These are phyloP conservation scores for Emmelina monodactyla DNA, from an alignment of 2,888 invertebrate genomes.

Conservation along the genomic window DNA sequence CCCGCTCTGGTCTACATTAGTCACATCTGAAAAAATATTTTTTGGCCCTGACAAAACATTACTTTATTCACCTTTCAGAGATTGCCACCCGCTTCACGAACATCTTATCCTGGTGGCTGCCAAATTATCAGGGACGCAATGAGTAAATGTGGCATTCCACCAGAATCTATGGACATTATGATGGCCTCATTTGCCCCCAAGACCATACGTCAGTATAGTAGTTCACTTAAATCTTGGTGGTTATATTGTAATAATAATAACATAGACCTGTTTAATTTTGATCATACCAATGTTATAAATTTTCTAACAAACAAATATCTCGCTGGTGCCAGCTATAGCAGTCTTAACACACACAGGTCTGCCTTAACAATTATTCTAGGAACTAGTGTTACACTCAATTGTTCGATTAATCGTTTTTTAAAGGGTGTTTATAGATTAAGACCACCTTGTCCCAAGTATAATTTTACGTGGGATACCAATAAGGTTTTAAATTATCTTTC, in stretches of 20 bases:
- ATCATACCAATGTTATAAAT: neutral
- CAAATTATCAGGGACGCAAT: constrained; percentile 10
- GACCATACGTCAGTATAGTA: constrained; percentile 3
- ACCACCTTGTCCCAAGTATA: constrained; percentile 12
- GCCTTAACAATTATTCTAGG: constrained; percentile 2
- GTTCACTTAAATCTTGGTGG: neutral
- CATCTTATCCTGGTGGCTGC: constrained; percentile 8
- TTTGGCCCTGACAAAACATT: neutral
- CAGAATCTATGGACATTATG: constrained; percentile 8
- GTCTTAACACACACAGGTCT: constrained; percentile 1
- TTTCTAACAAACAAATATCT: neutral
- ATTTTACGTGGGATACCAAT: constrained; percentile 20
- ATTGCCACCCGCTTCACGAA: constrained; percentile 6
- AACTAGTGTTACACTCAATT: constrained; percentile 5
- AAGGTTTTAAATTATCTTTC: constrained; percentile 10
- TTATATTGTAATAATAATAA: neutral
- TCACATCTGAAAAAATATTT: neutral
- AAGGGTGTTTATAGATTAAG: constrained; percentile 9
- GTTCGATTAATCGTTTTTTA: constrained; percentile 10
- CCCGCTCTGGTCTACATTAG: neutral
- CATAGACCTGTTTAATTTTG: neutral
- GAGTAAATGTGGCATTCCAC: constrained; percentile 3
- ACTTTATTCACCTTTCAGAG: constrained; percentile 8
- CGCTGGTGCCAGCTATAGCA: neutral
- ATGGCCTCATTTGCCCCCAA: constrained; percentile 4